A percentile compares a stretch with the other conserved stretches of the same genome.
phyloP scores from a whole-genome alignment of 2,888 invertebrate species.

The Microctonus hyperodae region DNA sequence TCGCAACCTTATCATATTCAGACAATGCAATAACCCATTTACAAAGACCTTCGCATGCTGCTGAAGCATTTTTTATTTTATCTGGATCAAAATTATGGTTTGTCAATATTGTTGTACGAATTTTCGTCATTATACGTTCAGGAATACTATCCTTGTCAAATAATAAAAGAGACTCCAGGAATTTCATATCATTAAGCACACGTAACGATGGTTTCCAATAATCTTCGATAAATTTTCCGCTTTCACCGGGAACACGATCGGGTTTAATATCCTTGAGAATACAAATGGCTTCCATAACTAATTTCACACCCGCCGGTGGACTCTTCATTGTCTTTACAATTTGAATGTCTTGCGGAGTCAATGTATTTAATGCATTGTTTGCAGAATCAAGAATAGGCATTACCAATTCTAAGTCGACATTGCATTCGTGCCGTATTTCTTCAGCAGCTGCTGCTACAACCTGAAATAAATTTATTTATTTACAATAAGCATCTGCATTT shows the following conservation, averaged over 20 bases:
- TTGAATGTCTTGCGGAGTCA: conserved; percentile 94
- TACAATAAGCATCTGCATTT: background rate
- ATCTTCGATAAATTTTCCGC: conserved; percentile 86
- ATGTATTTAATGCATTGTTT: conserved; percentile 84
- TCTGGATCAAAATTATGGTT: conserved; percentile 93
- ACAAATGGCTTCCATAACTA: conserved; percentile 97
- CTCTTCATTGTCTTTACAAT: conserved; percentile 97
- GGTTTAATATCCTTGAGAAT: conserved; percentile 91
- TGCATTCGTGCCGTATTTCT: conserved; percentile 91
- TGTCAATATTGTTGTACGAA: conserved; percentile 79
- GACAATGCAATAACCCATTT: conserved; percentile 96
- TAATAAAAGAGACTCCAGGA: conserved; percentile 83
- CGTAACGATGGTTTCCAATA: conserved; percentile 94
- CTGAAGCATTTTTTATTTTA: conserved; percentile 85
- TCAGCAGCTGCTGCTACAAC: conserved; percentile 68
- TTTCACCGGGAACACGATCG: conserved; percentile 80
- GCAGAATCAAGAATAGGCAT: conserved; percentile 91
- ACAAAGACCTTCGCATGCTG: conserved; percentile 90
- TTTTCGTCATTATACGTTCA: conserved; percentile 80
- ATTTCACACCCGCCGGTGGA: conserved; percentile 87
- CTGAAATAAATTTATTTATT: conserved; percentile 36
- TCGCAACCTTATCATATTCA: conserved; percentile 92
- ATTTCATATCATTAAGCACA: conserved; percentile 88
- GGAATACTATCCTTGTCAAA: conserved; percentile 96
- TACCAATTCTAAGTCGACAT: conserved; percentile 89